Percentiles rank a stretch among this genome's conserved stretches.
phyloP scores from a whole-genome alignment of 2,888 invertebrate genomes.

The Cantharis nigra region DNA sequence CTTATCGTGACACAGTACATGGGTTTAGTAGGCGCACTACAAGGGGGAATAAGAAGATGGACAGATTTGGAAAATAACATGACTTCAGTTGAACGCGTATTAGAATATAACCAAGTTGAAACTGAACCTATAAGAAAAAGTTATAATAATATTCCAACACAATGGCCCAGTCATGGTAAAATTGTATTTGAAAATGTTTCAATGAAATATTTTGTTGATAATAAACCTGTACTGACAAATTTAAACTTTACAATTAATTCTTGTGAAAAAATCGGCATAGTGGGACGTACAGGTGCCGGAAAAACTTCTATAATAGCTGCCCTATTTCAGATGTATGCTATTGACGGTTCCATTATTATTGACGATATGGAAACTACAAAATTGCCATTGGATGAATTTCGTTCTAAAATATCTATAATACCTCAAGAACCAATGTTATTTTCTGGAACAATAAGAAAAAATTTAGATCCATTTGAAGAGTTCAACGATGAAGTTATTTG shows the following conservation, averaged over 20 bases:
- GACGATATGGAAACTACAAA: slow-evolving; percentile 75
- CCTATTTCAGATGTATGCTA: slow-evolving; percentile 79
- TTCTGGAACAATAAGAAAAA: slow-evolving; percentile 84
- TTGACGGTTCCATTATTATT: slow-evolving; percentile 79
- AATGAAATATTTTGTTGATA: slow-evolving; percentile 73
- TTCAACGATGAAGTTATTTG: slow-evolving; percentile 79
- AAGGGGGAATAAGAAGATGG: slow-evolving; percentile 78
- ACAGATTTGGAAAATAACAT: slow-evolving; percentile 81
- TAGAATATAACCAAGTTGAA: slow-evolving; percentile 56
- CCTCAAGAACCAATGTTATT: slow-evolving; percentile 88
- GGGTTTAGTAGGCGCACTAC: slow-evolving; percentile 67
- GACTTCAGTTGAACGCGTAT: slow-evolving; percentile 86
- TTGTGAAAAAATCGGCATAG: slow-evolving; percentile 76
- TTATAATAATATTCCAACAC: slow-evolving; percentile 63
- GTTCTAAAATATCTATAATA: slow-evolving; percentile 80
- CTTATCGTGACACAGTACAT: slow-evolving; percentile 82
- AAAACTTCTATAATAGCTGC: slow-evolving; percentile 79
- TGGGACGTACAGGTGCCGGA: slow-evolving; percentile 86
- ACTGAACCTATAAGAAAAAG: slow-evolving; percentile 40
- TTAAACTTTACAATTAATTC: slow-evolving; percentile 70
- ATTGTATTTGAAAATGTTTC: slow-evolving; percentile 71
- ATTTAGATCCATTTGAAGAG: slow-evolving; percentile 87
- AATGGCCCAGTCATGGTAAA: slow-evolving; percentile 75
- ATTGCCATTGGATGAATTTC: slow-evolving; percentile 75
- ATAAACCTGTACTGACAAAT: slow-evolving; percentile 75